Base-by-base conservation (phyloP, 2,888 invertebrate genomes). In the Eumacrocentrus americanus region DNA sequence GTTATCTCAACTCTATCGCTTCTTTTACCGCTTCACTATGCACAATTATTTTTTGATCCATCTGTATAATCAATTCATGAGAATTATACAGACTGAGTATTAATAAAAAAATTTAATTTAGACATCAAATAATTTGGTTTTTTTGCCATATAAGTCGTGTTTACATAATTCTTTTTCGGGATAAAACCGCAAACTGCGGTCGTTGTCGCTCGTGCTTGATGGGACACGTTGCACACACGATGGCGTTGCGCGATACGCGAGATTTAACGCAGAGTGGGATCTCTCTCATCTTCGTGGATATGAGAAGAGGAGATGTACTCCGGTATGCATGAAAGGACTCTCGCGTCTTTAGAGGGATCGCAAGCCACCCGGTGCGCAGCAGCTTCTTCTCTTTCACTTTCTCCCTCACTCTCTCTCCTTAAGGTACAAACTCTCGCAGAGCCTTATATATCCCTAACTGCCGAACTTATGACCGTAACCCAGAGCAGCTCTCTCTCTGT, bases 281-380 rank as follows among this genome's bases (percentile, higher is more conserved):
- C 38, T 57, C 60, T 59, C 55, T 60, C 55, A 61, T 64, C 61
- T 61, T 58, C 42, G 40, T 44, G 44, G 29, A 53, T 53, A 14
- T 42, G 14, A 47, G 35, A 51, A 57, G 51, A 48, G 58, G 65
- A 64, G 55, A 65, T 52, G 65, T 75, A 77, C 79, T 79, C 72
- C 67, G 74, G 77, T 79, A 80, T 80, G 79, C 80, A 80, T 79
- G 80, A 80, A 77, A 77, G 76, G 77, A 72, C 71, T 72, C 69
- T 64, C 69, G 68, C 72, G 72, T 70, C 25, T 48, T 25, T 42
- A 44, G 18, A 44, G 54, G 54, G 42, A 54, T 71, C 64, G 63
- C 68, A 62, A 65, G 67, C 71, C 67, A 67, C 67, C 64, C 62
- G 50, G 35, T 62, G 67, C 65, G 65, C 67, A 25, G 63, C 67